Conservation (phyloP, 2,797 vertebrate genomes). For the Tolypeutes matacus region DNA sequence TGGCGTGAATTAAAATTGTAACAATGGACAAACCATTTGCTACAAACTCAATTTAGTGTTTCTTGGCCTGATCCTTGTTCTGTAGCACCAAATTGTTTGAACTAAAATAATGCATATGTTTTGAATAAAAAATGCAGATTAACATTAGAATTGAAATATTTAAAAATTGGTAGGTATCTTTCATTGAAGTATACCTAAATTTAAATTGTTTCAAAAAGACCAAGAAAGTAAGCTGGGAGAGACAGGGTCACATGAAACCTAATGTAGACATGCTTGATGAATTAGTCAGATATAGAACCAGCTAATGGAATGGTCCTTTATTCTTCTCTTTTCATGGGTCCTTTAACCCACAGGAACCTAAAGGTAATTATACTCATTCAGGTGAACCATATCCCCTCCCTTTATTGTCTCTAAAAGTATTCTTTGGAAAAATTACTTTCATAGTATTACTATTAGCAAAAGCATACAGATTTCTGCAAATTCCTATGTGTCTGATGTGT, state of each 20-base stretch:
- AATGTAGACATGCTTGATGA: not conserved
- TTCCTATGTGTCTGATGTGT: not conserved
- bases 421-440: constrained; percentile 39
- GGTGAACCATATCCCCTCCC: not conserved
- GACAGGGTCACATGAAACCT: not conserved
- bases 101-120: not conserved
- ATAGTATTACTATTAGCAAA: not conserved
- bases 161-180: not conserved
- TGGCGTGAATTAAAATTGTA: constrained; percentile 7
- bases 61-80: not conserved
- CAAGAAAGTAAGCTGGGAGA: constrained; percentile 15
- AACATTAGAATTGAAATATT: not conserved
- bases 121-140: constrained; percentile 11
- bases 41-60: not conserved
- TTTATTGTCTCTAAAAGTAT: not conserved
- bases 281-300: constrained; percentile 13
- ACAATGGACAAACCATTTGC: not conserved
- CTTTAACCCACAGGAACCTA: not conserved
- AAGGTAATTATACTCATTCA: not conserved
- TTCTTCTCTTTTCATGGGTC: not conserved
- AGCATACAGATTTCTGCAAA: not conserved
- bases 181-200: constrained; percentile 39
- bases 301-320: not conserved
- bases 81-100: not conserved
- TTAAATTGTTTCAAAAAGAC: constrained; percentile 45